Base-by-base conservation (phyloP, 2,113 vertebrate genomes). In the Heloderma charlesbogerti region DNA sequence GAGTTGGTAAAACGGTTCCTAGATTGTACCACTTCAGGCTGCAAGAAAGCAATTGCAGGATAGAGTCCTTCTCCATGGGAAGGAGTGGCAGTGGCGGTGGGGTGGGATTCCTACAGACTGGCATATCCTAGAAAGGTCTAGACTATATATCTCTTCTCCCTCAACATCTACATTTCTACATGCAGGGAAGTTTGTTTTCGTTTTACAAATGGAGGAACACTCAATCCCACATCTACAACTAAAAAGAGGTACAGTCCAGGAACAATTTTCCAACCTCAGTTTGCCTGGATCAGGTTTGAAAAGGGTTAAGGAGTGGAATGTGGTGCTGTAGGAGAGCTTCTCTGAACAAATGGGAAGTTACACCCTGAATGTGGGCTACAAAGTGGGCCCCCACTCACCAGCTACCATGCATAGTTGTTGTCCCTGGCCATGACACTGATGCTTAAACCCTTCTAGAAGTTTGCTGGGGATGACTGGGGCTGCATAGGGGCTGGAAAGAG, bases 41-140 rank as follows among this genome's bases (percentile, higher is more conserved):
- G 8, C 57, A 69, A 34, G 27, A 31, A 43, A 60, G 81, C 18
- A 29, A 75, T 8, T 37, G 6, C 9, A 74, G 69, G 54, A 54
- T 2, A 2, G 0, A 91, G 37, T 1, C 66, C 34, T 57, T 86
- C 0, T 0, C 66, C 40, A 51, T 15, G 48, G 72, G 40, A 13
- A 84, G 18, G 66, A 22, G 31, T 75, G 91, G 22, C 60, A 63
- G 60, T 2, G 27, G 22, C 6, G 29, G 34, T 4, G 22, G 82
- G 78, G 1, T 1, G 82, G 69, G 7, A 43, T 0, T 0, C 18
- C 48, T 77, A 71, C 60, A 78, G 18, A 31, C 12, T 13, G 69
- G 15, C 57, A 90, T 71, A 0, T 0, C 51, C 57, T 69, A 22
- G 6, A 78, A 66, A 48, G 34, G 4, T 31, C 31, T 66, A 51